A percentile compares a stretch with the other conserved stretches of the same genome.
Evolutionary conservation across 2,888 invertebrate genomes (phyloP).

Genomic region (Drosophila suboccidentalis): DNA sequence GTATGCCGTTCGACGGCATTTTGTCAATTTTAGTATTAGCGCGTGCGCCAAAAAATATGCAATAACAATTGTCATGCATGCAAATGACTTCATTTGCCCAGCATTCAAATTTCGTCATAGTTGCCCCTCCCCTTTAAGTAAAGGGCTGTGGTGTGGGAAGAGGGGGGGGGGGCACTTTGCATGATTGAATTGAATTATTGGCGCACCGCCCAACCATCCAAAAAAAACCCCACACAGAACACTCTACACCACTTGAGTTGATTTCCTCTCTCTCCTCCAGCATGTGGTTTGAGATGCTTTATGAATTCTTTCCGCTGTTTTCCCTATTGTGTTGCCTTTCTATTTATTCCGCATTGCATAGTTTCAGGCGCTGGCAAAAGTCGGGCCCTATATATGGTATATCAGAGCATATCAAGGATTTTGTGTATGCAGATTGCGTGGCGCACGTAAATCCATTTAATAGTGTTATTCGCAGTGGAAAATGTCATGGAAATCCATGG

Average conservation of each 20-base stretch:
- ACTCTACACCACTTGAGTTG: constrained; percentile 46
- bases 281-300: constrained; percentile 56
- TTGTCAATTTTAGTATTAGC: constrained; percentile 78
- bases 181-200: constrained; percentile 81
- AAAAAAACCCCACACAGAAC: neutral
- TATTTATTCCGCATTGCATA: constrained; percentile 46
- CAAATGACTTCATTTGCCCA: constrained; percentile 83
- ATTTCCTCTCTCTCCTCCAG: constrained; percentile 32
- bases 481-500: constrained; percentile 34
- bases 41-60: constrained; percentile 77
- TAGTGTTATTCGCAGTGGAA: constrained; percentile 58
- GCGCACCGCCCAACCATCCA: constrained; percentile 28
- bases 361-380: constrained; percentile 51
- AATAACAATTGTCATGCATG: constrained; percentile 84
- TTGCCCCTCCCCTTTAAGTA: neutral
- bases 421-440: constrained; percentile 80
- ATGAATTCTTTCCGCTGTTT: constrained; percentile 44
- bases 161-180: constrained; percentile 70
- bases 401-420: constrained; percentile 33
- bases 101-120: constrained; percentile 38
- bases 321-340: constrained; percentile 3
- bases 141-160: constrained; percentile 20
- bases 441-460: constrained; percentile 77
- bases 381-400: neutral
- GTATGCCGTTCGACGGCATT: constrained; percentile 47